Percentiles rank a stretch among this genome's conserved stretches.
These are phyloP conservation scores for Theonella swinhoei DNA, from an alignment of 37 sponge, comb jelly and placozoan species.

Conservation along the genomic window DNA sequence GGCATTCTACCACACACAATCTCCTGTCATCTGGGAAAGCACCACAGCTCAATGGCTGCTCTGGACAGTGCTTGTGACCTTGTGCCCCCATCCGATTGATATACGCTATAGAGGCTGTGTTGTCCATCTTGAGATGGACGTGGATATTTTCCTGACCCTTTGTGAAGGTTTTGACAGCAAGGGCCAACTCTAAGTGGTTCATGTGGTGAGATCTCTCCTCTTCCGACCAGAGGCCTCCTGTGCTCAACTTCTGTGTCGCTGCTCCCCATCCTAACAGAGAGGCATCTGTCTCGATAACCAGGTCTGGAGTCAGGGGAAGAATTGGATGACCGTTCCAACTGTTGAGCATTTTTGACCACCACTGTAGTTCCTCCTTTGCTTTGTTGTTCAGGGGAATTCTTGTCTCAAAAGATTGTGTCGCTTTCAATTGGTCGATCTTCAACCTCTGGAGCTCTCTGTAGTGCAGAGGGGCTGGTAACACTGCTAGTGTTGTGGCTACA, in stretches of 20 bases:
- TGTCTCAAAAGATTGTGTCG: conserved; percentile 20
- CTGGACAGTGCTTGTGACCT: not conserved
- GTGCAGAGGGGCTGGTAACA: conserved; percentile 35
- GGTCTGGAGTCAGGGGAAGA: not conserved
- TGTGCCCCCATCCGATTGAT: conserved; percentile 57
- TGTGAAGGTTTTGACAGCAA: conserved; percentile 50
- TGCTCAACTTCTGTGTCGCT: not conserved
- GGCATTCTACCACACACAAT: conserved; percentile 16
- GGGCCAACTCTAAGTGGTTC: conserved; percentile 54
- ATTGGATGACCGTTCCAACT: conserved; percentile 23
- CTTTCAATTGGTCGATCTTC: conserved; percentile 1
- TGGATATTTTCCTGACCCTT: conserved; percentile 15
- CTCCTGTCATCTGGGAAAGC: not conserved
- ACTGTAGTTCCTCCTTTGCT: conserved; percentile 17
- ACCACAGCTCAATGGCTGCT: conserved; percentile 25
- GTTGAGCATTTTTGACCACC: conserved; percentile 11
- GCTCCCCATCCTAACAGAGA: conserved; percentile 51
- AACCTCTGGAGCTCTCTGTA: conserved; percentile 41
- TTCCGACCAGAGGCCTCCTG: conserved; percentile 40
- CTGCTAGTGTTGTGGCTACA: conserved; percentile 35
- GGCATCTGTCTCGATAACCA: conserved; percentile 51
- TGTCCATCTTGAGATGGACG: no score
- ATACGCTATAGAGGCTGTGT: no score
- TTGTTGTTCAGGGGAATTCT: not conserved
- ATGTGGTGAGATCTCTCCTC: conserved; percentile 49